Conservation (phyloP, 2,888 invertebrate species). For the Elmis aenea region DNA sequence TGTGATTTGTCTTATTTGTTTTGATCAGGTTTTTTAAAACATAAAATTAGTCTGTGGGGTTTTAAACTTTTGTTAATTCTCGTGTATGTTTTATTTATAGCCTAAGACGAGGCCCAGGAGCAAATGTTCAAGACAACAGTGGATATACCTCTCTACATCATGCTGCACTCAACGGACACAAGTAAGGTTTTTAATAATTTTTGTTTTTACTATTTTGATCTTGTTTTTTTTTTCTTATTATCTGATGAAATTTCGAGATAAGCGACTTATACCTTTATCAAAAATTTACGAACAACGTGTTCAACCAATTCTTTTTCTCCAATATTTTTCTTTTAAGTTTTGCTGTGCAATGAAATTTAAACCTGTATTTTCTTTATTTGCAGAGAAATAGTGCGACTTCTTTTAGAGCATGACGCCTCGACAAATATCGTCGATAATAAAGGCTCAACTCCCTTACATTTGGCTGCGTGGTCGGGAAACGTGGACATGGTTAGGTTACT, state of each 20-base stretch:
- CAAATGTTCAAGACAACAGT: conserved; percentile 88
- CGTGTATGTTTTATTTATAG: conserved; percentile 52
- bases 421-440: conserved; percentile 84
- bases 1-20: too few species aligned
- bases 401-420: conserved; percentile 82
- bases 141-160: conserved; percentile 93
- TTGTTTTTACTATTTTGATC: conserved; percentile 2
- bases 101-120: conserved; percentile 81
- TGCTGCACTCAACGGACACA: conserved; percentile 89
- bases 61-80: conserved; percentile 8
- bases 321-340: too few species aligned
- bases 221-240: too few species aligned
- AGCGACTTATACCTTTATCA: too few species aligned
- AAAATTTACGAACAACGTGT: too few species aligned
- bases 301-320: too few species aligned
- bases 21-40: too few species aligned
- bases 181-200: conserved; percentile 52
- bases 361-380: conserved; percentile 10
- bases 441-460: conserved; percentile 87
- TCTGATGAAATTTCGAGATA: too few species aligned
- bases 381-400: conserved; percentile 79
- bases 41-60: too few species aligned
- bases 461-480: conserved; percentile 93
- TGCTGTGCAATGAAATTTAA: too few species aligned
- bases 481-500: conserved; percentile 81